Conservation (phyloP, 2,797 vertebrate genomes). For the Dromococcyx pavoninus region DNA sequence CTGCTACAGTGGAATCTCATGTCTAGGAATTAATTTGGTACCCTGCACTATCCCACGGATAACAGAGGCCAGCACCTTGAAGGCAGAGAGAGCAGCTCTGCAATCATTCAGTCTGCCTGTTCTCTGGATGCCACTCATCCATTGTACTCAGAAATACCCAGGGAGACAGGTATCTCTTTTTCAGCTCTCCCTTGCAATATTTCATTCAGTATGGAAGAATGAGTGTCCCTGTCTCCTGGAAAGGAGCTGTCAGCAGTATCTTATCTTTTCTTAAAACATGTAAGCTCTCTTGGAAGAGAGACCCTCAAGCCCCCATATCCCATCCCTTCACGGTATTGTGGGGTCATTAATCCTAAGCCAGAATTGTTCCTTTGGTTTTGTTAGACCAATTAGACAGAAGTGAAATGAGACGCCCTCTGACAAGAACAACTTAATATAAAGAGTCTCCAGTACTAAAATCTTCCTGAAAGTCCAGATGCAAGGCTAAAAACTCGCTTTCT, state of each 20-base stretch:
- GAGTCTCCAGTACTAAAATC: not conserved
- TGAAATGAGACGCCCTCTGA: not conserved
- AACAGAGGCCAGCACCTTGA: conserved; percentile 20
- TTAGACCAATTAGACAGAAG: not conserved
- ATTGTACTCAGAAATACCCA: conserved; percentile 18
- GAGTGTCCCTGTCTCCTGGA: not conserved
- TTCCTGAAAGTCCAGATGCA: not conserved
- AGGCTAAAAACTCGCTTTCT: not conserved
- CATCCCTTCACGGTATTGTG: not conserved
- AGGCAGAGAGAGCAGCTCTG: not conserved
- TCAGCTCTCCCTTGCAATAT: not conserved
- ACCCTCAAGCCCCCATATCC: not conserved
- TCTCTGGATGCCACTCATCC: conserved; percentile 18
- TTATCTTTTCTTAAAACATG: not conserved
- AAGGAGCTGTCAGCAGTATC: not conserved
- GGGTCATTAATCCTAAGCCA: not conserved
- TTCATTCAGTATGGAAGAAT: not conserved
- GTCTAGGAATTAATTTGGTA: conserved; percentile 9
- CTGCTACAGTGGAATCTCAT: not conserved
- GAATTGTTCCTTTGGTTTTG: not conserved
- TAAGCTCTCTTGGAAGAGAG: not conserved
- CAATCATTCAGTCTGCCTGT: conserved; percentile 25
- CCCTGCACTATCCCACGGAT: not conserved
- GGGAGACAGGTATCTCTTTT: conserved; percentile 13
- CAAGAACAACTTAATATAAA: not conserved